Evolutionary conservation across 2,888 invertebrate genomes (phyloP), one percentile per base, ranked within the genome.

Genomic region (Chaitophorus viminalis): DNA sequence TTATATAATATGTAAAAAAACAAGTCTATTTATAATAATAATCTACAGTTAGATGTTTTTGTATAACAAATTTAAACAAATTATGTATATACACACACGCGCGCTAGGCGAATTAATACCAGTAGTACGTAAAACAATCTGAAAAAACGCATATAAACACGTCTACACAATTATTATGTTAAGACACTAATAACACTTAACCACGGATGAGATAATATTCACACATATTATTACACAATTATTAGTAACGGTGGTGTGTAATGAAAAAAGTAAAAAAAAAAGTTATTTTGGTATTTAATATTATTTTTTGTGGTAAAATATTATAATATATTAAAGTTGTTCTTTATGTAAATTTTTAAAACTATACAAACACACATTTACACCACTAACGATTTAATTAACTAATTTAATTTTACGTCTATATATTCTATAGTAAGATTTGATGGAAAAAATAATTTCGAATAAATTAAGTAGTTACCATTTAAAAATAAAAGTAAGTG

Each of bases 401-500:
- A 31, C 31, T 70, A 31, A 29, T 70, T 31, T 0, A 14, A 70
- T 29, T 70, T 70, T 29, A 70, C 29, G 70, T 8, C 70, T 29
- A 70, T n/a, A 3, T 70, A 70, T 29, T 70, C 14, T 17, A 31
- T 29, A 31, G 70, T 70, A 70, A 29, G 29, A 70, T 70, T 70
- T 70, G 29, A 29, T n/a, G n/a, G n/a, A 29, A 17, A 70, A 70
- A 70, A 70, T 9, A 29, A 70, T 25, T 65, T 11, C 3, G n/a
- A 9, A 65, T 65, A 11, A 65, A 65, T 9, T 31, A 17, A 29
- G 31, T 70, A 29, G n/a, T 70, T 70, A 70, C 70, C n/a, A 17
- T 70, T 70, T 31, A 11, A 29, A 70, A 70, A 29, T 70, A 70
- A 29, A 70, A 70, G 29, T 74, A 75, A 83, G 83, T 83, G 83